Evolutionary conservation across 2,888 invertebrate genomes (phyloP).

Genomic region (Hemaris fuciformis): DNA sequence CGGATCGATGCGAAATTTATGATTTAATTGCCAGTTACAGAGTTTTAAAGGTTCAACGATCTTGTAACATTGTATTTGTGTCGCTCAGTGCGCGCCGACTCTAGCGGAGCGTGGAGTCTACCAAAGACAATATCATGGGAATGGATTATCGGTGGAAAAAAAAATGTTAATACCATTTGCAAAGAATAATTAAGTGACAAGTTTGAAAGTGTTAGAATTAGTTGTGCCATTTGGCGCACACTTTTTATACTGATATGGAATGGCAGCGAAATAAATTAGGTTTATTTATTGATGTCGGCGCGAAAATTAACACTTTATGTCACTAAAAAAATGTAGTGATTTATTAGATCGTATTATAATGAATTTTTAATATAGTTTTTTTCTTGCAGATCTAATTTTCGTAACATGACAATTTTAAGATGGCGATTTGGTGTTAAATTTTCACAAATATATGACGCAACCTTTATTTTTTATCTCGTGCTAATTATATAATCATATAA

Average conservation of each 20-base stretch:
- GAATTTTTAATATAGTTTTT: too few species aligned
- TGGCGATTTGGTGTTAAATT: too few species aligned
- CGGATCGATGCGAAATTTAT: conserved; percentile 75
- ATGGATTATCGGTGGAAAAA: not conserved
- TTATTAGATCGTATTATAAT: too few species aligned
- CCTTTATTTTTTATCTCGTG: too few species aligned
- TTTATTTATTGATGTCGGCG: not conserved
- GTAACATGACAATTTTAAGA: too few species aligned
- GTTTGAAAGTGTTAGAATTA: not conserved
- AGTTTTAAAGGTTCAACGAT: conserved; percentile 45
- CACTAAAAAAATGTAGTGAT: not conserved
- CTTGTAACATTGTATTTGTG: conserved; percentile 30
- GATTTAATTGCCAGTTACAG: conserved; percentile 75
- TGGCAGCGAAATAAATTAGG: not conserved
- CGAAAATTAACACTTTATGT: not conserved
- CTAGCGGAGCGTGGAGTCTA: conserved; percentile 38
- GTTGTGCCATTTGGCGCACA: not conserved
- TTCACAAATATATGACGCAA: too few species aligned
- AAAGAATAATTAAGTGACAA: not conserved
- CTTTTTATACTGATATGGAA: not conserved
- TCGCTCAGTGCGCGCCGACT: conserved; percentile 23
- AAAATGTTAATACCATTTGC: not conserved
- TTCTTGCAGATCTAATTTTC: too few species aligned
- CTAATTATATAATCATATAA: too few species aligned
- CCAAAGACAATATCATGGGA: conserved; percentile 30